Percentiles rank a stretch among this genome's conserved stretches.
Conservation (phyloP, 2,797 vertebrate species). For the Uromys caudimaculatus region DNA sequence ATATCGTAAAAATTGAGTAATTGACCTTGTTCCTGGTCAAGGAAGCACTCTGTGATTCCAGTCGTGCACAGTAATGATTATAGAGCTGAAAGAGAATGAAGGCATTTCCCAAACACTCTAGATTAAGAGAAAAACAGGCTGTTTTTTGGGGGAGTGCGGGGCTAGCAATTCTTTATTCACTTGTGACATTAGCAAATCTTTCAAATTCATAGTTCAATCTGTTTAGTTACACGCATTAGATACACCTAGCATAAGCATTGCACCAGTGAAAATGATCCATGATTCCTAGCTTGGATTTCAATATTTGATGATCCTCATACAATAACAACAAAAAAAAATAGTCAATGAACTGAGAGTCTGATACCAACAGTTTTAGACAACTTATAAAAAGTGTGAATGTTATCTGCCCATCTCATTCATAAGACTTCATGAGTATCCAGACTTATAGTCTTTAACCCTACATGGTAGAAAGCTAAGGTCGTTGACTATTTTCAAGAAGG, state of each 20-base stretch:
- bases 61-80: background rate
- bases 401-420: background rate
- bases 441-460: background rate
- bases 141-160: background rate
- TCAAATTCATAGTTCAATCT: background rate
- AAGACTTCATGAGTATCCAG: background rate
- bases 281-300: background rate
- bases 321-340: background rate
- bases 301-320: background rate
- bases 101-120: background rate
- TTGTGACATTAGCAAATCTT: background rate
- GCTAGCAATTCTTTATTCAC: background rate
- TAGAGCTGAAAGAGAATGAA: background rate
- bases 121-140: constrained; percentile 6
- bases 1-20: constrained; percentile 23
- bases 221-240: background rate
- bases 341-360: background rate
- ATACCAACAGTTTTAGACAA: background rate
- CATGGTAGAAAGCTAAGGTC: background rate
- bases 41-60: constrained; percentile 16
- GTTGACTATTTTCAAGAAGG: background rate
- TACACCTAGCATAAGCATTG: background rate
- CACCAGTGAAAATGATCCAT: background rate
- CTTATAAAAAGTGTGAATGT: background rate
- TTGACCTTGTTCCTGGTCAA: constrained; percentile 60